Percentiles rank a stretch among this genome's conserved stretches.
phyloP scores from a whole-genome alignment of 2,797 vertebrate species.

The Centropyge bicolor region DNA sequence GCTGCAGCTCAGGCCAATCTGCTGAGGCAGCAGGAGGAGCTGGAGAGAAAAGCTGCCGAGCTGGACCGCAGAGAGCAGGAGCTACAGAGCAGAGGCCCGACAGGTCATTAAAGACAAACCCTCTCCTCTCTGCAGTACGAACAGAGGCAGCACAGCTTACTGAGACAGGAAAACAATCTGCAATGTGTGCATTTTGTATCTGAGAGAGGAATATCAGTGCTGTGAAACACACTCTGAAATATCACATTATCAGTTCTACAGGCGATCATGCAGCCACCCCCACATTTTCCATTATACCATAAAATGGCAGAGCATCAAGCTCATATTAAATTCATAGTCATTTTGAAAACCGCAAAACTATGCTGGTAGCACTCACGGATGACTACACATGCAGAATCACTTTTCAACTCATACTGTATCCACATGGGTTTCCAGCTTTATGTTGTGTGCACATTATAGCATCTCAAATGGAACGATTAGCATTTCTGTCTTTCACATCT shows the following conservation, averaged over 20 bases:
- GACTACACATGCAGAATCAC: too few relatives aligned
- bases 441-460: neutral
- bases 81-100: conserved; percentile 83
- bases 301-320: neutral
- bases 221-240: neutral
- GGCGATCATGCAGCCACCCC: neutral
- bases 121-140: conserved; percentile 16
- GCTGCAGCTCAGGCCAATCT: conserved; percentile 92
- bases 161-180: conserved; percentile 21
- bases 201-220: neutral
- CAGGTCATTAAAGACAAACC: conserved; percentile 70
- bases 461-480: neutral
- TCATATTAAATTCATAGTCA: neutral
- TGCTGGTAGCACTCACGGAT: neutral
- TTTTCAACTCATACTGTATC: neutral
- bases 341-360: neutral
- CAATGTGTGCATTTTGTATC: conserved; percentile 21
- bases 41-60: conserved; percentile 96
- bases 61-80: conserved; percentile 95
- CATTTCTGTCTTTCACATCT: neutral
- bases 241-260: neutral
- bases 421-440: neutral
- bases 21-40: conserved; percentile 94
- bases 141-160: conserved; percentile 2
- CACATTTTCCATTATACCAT: neutral